Conservation (phyloP, 1,140 invertebrate genomes). For the Arctopsyche grandis region DNA sequence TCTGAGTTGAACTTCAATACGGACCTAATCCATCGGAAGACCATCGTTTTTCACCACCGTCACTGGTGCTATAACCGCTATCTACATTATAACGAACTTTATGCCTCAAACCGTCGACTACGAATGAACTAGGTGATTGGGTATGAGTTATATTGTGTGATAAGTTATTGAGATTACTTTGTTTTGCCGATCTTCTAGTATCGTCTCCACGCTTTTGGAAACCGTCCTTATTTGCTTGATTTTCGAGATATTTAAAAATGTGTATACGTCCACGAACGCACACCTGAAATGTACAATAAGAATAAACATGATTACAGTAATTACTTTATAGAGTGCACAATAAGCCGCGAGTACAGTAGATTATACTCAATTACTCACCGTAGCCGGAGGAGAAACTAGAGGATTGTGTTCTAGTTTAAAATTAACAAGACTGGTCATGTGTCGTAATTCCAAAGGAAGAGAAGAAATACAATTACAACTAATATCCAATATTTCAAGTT, state of each 20-base stretch:
- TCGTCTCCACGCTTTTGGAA: slow-evolving; percentile 67
- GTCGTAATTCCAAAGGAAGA: slow-evolving; percentile 85
- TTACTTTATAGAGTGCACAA: too few species aligned
- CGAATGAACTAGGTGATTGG: background rate
- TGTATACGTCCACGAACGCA: slow-evolving; percentile 92
- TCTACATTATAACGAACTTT: slow-evolving; percentile 81
- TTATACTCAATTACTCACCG: slow-evolving; percentile 73
- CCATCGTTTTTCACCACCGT: slow-evolving; percentile 86
- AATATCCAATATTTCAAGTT: slow-evolving; percentile 85
- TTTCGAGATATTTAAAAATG: slow-evolving; percentile 94
- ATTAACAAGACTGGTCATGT: slow-evolving; percentile 83
- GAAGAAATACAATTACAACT: slow-evolving; percentile 88
- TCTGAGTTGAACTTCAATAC: background rate
- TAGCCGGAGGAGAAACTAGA: slow-evolving; percentile 87
- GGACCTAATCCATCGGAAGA: slow-evolving; percentile 77
- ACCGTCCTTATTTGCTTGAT: slow-evolving; percentile 80
- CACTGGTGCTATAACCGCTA: slow-evolving; percentile 86
- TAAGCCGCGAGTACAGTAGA: background rate
- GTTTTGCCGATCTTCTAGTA: slow-evolving; percentile 62
- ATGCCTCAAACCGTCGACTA: slow-evolving; percentile 61
- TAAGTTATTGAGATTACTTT: slow-evolving; percentile 55
- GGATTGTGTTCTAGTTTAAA: slow-evolving; percentile 89
- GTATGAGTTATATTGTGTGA: slow-evolving; percentile 9
- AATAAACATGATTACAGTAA: too few species aligned
- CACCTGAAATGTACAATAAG: slow-evolving; percentile 69